phyloP scores from a whole-genome alignment of 2,113 vertebrate genomes.

The Oryzias woworae region DNA sequence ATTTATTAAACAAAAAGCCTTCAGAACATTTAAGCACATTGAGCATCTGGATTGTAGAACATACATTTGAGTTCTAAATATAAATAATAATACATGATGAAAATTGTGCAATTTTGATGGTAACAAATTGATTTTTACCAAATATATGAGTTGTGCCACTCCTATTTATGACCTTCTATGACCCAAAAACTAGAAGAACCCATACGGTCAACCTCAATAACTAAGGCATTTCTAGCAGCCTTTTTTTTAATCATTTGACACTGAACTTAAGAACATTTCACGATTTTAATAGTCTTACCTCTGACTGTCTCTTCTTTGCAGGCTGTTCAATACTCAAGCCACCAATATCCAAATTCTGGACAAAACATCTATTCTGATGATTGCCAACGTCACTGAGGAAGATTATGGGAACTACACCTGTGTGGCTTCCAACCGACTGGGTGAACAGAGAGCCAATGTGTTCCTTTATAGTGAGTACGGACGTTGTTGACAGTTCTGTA shows the following conservation, averaged over 20 bases:
- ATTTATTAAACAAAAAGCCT: too few species aligned
- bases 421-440: constrained; percentile 96
- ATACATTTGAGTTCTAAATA: too few species aligned
- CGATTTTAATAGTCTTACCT: background rate
- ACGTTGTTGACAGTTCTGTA: background rate
- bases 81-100: too few species aligned
- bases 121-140: too few species aligned
- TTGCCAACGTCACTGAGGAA: constrained; percentile 96
- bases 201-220: too few species aligned
- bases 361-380: constrained; percentile 86
- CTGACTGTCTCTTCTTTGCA: constrained; percentile 58
- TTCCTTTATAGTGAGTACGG: constrained; percentile 94
- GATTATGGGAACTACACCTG: constrained; percentile 99
- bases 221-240: too few species aligned
- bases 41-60: too few species aligned
- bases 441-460: constrained; percentile 94
- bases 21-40: too few species aligned
- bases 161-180: too few species aligned
- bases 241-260: background rate
- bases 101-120: too few species aligned
- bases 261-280: background rate
- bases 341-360: constrained; percentile 92
- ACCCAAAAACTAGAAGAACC: too few species aligned
- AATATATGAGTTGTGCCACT: too few species aligned
- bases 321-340: constrained; percentile 90